Conservation (phyloP, 2,888 invertebrate genomes). For the Chymomyza fuscimana region DNA sequence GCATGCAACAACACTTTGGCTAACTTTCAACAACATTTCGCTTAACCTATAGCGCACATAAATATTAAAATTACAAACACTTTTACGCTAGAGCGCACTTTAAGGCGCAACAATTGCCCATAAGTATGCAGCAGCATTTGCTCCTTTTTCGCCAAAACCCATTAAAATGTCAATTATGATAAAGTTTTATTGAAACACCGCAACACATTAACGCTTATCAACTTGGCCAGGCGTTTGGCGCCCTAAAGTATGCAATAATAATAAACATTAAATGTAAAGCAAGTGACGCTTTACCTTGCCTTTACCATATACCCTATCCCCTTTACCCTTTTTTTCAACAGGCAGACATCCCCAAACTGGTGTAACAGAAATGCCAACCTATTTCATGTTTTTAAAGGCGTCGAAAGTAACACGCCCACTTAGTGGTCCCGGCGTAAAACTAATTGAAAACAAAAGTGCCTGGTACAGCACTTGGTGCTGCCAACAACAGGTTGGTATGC, state of each 20-base stretch:
- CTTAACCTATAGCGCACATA: conserved; percentile 36
- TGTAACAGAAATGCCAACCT: conserved; percentile 27
- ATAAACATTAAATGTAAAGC: conserved; percentile 59
- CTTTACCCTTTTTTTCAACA: conserved; percentile 60
- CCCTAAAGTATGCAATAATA: conserved; percentile 60
- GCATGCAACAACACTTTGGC: conserved; percentile 1
- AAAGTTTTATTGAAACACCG: conserved; percentile 72
- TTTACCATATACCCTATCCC: conserved; percentile 44
- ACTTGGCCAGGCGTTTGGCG: conserved; percentile 38
- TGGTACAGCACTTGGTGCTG: conserved; percentile 5
- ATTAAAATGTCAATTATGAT: conserved; percentile 73
- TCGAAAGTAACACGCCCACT: conserved; percentile 71
- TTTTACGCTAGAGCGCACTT: conserved; percentile 23
- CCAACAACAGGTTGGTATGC: conserved; percentile 49
- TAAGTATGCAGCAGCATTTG: not conserved
- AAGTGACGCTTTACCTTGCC: conserved; percentile 9
- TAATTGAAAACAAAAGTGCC: conserved; percentile 72
- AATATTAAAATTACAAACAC: conserved; percentile 54
- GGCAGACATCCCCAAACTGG: conserved; percentile 7
- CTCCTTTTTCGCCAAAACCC: conserved; percentile 40
- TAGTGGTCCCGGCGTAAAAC: conserved; percentile 40
- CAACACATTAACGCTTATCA: conserved; percentile 69
- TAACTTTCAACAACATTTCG: not conserved
- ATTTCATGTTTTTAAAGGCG: conserved; percentile 57
- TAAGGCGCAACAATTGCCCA: not conserved